Conservation (phyloP, 2,797 vertebrate genomes). For the Hafferia zeledoni region DNA sequence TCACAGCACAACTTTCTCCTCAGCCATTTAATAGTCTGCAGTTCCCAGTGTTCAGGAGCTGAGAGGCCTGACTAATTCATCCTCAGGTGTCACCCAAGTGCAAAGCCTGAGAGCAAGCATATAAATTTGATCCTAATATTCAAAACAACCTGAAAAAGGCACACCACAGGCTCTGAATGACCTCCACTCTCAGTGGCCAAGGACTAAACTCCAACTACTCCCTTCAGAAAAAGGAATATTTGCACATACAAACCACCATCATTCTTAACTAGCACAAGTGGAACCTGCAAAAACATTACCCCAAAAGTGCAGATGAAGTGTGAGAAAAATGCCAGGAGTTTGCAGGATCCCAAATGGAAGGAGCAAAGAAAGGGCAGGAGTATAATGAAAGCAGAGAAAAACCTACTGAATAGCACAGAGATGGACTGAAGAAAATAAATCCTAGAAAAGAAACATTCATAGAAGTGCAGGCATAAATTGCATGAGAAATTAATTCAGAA, state of each 20-base stretch:
- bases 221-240: background rate
- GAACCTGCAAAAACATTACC: background rate
- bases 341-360: background rate
- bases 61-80: background rate
- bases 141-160: background rate
- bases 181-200: background rate
- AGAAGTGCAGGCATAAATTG: background rate
- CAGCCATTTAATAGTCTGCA: background rate
- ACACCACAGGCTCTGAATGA: background rate
- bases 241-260: background rate
- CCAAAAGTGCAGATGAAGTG: background rate
- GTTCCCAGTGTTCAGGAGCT: background rate
- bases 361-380: background rate
- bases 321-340: background rate
- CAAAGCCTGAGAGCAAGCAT: background rate
- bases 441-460: background rate
- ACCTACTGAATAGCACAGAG: background rate
- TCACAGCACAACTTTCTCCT: background rate
- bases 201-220: background rate
- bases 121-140: background rate
- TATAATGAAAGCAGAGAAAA: background rate
- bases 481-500: background rate
- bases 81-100: background rate
- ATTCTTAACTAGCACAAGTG: background rate
- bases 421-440: background rate